Evolutionary conservation across 1,140 invertebrate genomes (phyloP), one percentile per base, ranked within the genome.

Genomic region (Heliothis subflexa): DNA sequence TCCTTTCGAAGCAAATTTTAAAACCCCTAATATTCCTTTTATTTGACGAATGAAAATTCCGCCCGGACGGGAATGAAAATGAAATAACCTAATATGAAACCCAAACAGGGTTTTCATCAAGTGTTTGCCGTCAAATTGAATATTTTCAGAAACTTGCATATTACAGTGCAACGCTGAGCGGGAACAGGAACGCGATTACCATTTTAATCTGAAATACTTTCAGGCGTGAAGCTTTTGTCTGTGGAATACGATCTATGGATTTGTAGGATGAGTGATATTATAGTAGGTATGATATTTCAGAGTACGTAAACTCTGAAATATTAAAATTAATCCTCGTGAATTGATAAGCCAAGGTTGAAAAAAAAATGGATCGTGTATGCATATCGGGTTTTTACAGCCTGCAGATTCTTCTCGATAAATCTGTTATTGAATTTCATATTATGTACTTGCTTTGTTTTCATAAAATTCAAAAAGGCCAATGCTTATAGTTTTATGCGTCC

Each of bases 161-260:
- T 18, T 57, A 57, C 18, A 25, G 40, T 64, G 61, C n/a, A 47
- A 47, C 2, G 18, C 10, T 16, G 0, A 52, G 10, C 11, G 10
- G 33, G 0, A 10, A 33, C 33, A 11, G n/a, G 9, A 18, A 10
- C 40, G 9, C 1, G 7, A 64, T 64, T 64, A 64, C 33, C 61
- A 64, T 64, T 47, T 64, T 64, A 64, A 64, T 64, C 61, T 64
- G n/a, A 45, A 47, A 64, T 64, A 45, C 61, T 45, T 40, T 10
- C 14, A n/a, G 45, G n/a, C 33, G 61, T 40, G 28, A 16, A 45
- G 47, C 61, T 45, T 18, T 47, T 64, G 61, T 64, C 45, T 33
- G 10, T 33, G n/a, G 0, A 18, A 28, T 55, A 9, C 33, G 33
- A 40, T 33, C 33, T 33, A 4, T 2, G 28, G 28, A 1, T 33